Conservation (phyloP, 2,113 vertebrate species). For the Ahaetulla prasina region DNA sequence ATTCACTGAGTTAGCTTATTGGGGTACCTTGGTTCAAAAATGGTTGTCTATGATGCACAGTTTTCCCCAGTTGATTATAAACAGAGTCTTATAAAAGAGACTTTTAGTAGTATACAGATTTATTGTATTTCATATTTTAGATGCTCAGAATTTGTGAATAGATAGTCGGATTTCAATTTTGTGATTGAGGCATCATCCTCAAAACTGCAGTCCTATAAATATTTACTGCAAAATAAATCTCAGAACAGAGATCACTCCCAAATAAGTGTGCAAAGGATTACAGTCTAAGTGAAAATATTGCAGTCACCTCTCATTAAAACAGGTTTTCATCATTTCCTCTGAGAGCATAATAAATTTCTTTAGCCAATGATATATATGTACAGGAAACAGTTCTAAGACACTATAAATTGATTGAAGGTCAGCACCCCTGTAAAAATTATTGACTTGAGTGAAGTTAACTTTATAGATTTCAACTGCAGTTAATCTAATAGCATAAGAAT, state of each 20-base stretch:
- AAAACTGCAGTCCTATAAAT: not conserved
- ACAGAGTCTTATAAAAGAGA: not conserved
- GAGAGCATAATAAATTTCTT: constrained; percentile 12
- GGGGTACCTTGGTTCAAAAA: not conserved
- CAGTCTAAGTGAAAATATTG: constrained; percentile 6
- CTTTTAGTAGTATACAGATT: not conserved
- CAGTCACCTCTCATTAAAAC: constrained; percentile 2
- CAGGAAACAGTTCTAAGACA: constrained; percentile 11
- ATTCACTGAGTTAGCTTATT: not conserved
- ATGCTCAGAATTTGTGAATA: not conserved
- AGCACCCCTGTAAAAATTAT: constrained; percentile 11
- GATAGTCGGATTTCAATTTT: not conserved
- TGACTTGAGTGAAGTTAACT: constrained; percentile 14
- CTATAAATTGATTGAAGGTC: constrained; percentile 27
- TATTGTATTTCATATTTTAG: not conserved
- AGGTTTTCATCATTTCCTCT: constrained; percentile 10
- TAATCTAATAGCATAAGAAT: constrained; percentile 12
- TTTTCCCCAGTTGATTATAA: not conserved
- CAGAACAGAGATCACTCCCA: not conserved
- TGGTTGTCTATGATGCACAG: not conserved
- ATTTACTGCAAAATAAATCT: not conserved
- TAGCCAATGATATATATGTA: constrained; percentile 1
- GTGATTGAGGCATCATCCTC: not conserved
- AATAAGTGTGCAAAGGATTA: not conserved
- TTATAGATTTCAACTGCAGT: constrained; percentile 19